Base-by-base conservation (phyloP, 2,888 invertebrate species). In the Drosophila pseudotakahashii region DNA sequence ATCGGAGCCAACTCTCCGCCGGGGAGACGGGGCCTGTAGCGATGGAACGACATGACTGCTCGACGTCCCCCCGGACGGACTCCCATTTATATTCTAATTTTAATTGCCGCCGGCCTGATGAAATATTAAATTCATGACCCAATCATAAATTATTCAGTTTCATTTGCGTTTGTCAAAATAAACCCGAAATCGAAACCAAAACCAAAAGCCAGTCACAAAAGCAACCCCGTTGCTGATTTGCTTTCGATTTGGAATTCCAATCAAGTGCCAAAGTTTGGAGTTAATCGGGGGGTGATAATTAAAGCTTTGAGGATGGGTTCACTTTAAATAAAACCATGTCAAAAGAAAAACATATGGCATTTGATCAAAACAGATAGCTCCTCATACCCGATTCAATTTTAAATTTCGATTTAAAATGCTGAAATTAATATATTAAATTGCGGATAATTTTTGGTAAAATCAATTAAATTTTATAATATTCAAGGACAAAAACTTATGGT, bases 11-110 rank as follows among this genome's bases (percentile, higher is more conserved):
- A 4, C 2, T 61, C 52, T 7, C 89, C 89, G 36, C 80, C 75
- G 0, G 58, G 16, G 4, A 89, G 73, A 23, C 77, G 72, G 32
- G 90, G 90, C 23, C 72, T 66, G 73, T 89, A 90, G 7, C 83
- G 76, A 53, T 48, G 37, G 41, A 13, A 7, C 45, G 32, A 39
- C 86, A 88, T 85, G 54, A 52, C 45, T 51, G 41, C 14, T 30
- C 16, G 14, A 10, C 37, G 45, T 39, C 14, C 37, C 19, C 32
- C 39, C 19, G 39, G 14, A 6, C 42, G 36, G 41, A 19, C 39
- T 23, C 63, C 53, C 48, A 68, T 68, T 68, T 68, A 68, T 68
- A 66, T 68, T 70, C 62, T 62, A 62, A 70, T 70, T 70, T 51
- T 70, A 70, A 70, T 70, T 70, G 71, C 70, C 71, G 53, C 53